Evolutionary conservation across 2,797 vertebrate species (phyloP).

Genomic region (Phoebastria nigripes): DNA sequence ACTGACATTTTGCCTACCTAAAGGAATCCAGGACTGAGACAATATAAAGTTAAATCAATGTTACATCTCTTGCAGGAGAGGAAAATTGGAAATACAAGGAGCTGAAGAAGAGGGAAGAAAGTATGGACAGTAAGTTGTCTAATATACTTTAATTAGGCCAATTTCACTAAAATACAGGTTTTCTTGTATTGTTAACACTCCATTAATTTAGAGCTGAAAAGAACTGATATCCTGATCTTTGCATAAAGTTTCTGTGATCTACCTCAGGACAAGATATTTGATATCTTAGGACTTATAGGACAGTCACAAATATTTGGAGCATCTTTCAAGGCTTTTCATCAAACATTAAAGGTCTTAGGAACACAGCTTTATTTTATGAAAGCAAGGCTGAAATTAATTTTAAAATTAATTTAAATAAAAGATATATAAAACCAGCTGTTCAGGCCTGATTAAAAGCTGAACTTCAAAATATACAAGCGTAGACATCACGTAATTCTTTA

Average conservation of each 20-base stretch:
- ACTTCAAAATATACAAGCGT: not conserved
- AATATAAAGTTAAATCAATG: not conserved
- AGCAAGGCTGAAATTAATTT: not conserved
- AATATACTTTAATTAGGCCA: not conserved
- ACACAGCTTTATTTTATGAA: not conserved
- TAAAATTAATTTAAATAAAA: not conserved
- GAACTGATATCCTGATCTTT: not conserved
- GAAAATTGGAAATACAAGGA: conserved; percentile 92
- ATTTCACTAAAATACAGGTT: not conserved
- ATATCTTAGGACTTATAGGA: not conserved
- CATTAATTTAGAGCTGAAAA: not conserved
- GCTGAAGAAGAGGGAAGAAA: conserved; percentile 90
- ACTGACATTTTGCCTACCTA: not conserved
- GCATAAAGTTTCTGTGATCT: not conserved
- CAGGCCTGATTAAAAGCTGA: not conserved
- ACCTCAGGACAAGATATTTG: not conserved
- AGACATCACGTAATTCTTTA: not conserved
- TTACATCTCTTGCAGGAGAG: conserved; percentile 78
- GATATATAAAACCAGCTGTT: not conserved
- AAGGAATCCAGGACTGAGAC: not conserved
- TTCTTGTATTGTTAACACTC: not conserved
- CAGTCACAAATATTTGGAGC: not conserved
- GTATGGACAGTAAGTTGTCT: conserved; percentile 88
- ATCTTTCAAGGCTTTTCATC: not conserved
- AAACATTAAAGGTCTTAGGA: not conserved